Percentiles rank a stretch among this genome's conserved stretches.
Conservation (phyloP, 37 sponge, comb jelly and placozoan genomes). For the Hormiphora californensis region DNA sequence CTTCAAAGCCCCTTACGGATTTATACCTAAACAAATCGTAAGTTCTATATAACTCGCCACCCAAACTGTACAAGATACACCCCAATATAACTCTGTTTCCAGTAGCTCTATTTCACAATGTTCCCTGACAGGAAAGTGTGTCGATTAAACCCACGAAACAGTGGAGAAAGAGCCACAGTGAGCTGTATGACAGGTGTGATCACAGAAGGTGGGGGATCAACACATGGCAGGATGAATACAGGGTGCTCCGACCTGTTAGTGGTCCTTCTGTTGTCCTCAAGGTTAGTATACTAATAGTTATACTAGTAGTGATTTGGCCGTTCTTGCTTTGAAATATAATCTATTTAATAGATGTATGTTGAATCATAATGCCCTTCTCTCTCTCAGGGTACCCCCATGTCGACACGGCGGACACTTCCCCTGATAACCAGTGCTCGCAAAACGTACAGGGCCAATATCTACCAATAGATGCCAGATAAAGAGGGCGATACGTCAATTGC, state of each 20-base stretch:
- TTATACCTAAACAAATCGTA: not conserved
- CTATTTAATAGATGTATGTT: too few relatives aligned
- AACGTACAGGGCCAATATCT: too few relatives aligned
- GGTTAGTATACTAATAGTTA: not conserved
- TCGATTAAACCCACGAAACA: not conserved
- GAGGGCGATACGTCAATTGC: too few relatives aligned
- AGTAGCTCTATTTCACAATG: not conserved
- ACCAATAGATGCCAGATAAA: too few relatives aligned
- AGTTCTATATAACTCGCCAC: not conserved
- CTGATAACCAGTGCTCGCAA: too few relatives aligned
- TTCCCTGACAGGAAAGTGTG: not conserved
- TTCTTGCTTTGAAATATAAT: not conserved
- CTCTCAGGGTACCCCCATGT: too few relatives aligned
- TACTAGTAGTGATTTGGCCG: not conserved
- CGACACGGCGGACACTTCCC: too few relatives aligned
- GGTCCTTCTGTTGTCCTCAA: slow-evolving; percentile 10
- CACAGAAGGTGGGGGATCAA: slow-evolving; percentile 67
- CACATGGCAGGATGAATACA: slow-evolving; percentile 75
- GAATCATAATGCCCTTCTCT: too few relatives aligned
- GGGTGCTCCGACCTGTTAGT: not conserved
- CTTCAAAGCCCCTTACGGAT: slow-evolving; percentile 13
- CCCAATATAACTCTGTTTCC: not conserved
- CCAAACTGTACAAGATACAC: not conserved
- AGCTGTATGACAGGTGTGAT: slow-evolving; percentile 70
- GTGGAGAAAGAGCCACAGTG: slow-evolving; percentile 53